These are phyloP conservation scores for Kuschelorhynchus macadamiae DNA, from an alignment of 2,888 invertebrate species.

Conservation along the genomic window DNA sequence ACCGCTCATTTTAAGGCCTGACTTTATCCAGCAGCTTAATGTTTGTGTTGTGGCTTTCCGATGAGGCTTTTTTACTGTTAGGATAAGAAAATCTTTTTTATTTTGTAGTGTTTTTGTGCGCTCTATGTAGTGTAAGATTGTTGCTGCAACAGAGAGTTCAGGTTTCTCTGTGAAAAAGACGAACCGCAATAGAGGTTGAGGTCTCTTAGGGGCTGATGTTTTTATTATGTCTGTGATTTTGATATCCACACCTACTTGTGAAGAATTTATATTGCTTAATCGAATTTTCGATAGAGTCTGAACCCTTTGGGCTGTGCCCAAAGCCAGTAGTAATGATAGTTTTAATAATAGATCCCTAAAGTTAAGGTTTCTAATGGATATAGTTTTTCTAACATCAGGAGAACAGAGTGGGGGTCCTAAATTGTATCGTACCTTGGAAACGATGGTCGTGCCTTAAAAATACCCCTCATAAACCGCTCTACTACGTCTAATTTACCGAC, in stretches of 20 bases:
- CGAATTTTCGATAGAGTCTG: background rate
- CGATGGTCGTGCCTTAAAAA: constrained; percentile 7
- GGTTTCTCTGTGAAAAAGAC: constrained; percentile 6
- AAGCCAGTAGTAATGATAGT: background rate
- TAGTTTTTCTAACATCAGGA: background rate
- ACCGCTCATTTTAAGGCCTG: background rate
- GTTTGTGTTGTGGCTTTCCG: background rate
- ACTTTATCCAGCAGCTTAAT: constrained; percentile 11
- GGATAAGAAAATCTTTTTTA: no score
- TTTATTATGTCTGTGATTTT: constrained; percentile 2
- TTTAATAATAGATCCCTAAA: background rate
- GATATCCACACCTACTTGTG: background rate
- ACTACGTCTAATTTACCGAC: background rate
- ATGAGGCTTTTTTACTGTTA: constrained; percentile 3
- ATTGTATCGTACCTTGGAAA: constrained; percentile 11
- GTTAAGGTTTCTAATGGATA: background rate
- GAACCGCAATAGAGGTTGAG: constrained; percentile 2
- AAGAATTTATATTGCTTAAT: background rate
- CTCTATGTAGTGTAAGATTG: background rate
- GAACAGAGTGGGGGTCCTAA: background rate
- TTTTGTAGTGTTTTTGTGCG: background rate
- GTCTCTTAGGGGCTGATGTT: constrained; percentile 6
- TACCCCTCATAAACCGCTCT: constrained; percentile 8
- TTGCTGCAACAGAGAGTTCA: background rate
- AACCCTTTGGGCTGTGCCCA: constrained; percentile 1